These are phyloP conservation scores for Microcebus murinus DNA, from an alignment of 2,113 vertebrate genomes.

Conservation along the genomic window DNA sequence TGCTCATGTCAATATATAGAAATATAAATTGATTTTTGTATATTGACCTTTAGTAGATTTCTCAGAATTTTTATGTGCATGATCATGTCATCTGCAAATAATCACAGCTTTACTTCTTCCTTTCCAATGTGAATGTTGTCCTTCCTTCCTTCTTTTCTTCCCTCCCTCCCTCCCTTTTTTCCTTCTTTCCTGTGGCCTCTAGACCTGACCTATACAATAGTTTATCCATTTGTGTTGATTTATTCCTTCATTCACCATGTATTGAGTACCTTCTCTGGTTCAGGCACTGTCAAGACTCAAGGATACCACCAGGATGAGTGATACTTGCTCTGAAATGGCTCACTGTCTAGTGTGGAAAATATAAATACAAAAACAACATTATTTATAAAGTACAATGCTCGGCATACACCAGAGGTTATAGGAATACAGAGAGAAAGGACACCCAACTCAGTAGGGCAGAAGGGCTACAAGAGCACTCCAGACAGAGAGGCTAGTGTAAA, in stretches of 20 bases:
- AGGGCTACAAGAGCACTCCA: background rate
- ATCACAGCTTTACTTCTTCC: background rate
- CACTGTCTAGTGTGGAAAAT: background rate
- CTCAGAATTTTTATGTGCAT: background rate
- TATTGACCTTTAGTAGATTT: background rate
- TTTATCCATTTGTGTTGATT: background rate
- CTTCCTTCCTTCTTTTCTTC: background rate
- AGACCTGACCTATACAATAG: background rate
- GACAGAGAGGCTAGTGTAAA: background rate
- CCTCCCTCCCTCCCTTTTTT: background rate
- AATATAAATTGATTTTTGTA: background rate
- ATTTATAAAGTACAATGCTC: background rate
- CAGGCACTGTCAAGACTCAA: background rate
- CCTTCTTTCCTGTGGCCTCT: background rate
- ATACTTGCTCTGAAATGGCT: background rate
- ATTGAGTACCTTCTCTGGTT: background rate
- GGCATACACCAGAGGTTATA: background rate
- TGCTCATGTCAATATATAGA: background rate
- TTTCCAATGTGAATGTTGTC: background rate
- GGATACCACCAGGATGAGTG: background rate
- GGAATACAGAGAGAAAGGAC: background rate
- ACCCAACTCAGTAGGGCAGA: background rate
- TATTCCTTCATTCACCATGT: background rate
- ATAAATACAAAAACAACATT: background rate
- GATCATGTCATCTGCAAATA: conserved; percentile 2